Percentiles rank a stretch among this genome's conserved stretches.
These are phyloP conservation scores for Brachionus angularis DNA, from an alignment of 1,140 invertebrate genomes.

Conservation along the genomic window DNA sequence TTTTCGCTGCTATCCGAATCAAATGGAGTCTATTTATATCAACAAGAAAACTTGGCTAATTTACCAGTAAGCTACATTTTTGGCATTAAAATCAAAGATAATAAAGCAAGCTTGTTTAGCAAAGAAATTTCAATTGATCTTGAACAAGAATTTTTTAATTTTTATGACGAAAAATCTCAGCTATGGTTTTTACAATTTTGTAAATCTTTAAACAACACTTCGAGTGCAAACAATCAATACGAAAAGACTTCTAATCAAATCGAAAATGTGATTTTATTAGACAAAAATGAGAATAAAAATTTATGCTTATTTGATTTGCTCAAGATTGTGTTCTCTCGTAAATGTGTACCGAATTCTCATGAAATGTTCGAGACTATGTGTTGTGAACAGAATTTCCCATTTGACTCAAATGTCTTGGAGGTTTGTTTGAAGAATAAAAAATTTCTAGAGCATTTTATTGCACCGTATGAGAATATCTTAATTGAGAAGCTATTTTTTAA, in stretches of 20 bases:
- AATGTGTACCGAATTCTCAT: neutral
- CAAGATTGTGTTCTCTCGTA: neutral
- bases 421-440: conserved; percentile 16
- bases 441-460: conserved; percentile 17
- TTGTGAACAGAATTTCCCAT: conserved; percentile 27
- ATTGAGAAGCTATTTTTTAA: conserved; percentile 30
- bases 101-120: neutral
- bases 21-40: neutral
- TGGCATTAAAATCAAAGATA: neutral
- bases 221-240: neutral
- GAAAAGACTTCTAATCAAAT: conserved; percentile 15
- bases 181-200: conserved; percentile 37
- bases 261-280: neutral
- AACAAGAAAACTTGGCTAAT: neutral
- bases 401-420: conserved; percentile 19
- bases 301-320: conserved; percentile 23
- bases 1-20: neutral
- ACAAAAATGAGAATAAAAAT: conserved; percentile 29
- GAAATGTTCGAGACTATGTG: conserved; percentile 13
- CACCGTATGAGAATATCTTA: conserved; percentile 20
- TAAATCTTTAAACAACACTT: neutral
- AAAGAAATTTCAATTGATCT: neutral
- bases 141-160: neutral
- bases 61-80: neutral
- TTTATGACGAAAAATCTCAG: conserved; percentile 37